Percentiles rank a stretch among this genome's conserved stretches.
phyloP scores from a whole-genome alignment of 30 jellyfish, hydroid and myxozoan species.

The Sanderia malayensis region DNA sequence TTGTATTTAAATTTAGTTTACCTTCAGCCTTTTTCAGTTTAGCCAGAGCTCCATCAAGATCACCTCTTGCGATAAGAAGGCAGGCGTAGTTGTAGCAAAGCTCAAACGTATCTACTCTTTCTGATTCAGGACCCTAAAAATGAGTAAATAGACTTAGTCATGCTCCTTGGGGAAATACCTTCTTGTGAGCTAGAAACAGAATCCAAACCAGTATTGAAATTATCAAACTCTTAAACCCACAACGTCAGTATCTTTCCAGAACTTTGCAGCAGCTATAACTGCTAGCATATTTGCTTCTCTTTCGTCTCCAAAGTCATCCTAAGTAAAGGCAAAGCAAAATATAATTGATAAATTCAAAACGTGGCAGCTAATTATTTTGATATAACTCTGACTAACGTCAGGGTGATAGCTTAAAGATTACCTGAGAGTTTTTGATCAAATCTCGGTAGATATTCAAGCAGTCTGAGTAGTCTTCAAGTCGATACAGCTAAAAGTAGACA shows the following conservation, averaged over 20 bases:
- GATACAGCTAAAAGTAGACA: constrained; percentile 71
- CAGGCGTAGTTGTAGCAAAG: constrained; percentile 94
- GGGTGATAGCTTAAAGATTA: too few species aligned
- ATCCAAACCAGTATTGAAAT: too few species aligned
- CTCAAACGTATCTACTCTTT: constrained; percentile 85
- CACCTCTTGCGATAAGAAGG: constrained; percentile 80
- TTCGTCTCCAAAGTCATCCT: constrained; percentile 97
- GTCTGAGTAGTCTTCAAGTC: constrained; percentile 79
- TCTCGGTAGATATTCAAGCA: constrained; percentile 80
- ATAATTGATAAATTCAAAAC: too few species aligned
- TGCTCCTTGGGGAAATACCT: too few species aligned
- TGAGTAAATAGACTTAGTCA: too few species aligned
- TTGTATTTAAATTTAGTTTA: too few species aligned
- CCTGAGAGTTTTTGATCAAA: constrained; percentile 85
- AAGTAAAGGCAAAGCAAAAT: neutral
- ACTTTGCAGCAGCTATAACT: constrained; percentile 90
- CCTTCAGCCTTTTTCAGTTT: constrained; percentile 89
- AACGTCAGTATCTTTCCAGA: constrained; percentile 80
- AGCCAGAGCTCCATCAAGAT: constrained; percentile 68
- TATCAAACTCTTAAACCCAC: too few species aligned
- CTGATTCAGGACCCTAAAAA: constrained; percentile 69
- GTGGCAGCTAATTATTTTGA: too few species aligned
- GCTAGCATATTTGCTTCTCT: constrained; percentile 96
- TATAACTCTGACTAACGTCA: too few species aligned
- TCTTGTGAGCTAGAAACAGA: too few species aligned